Evolutionary conservation across 2,888 invertebrate species (phyloP).

Genomic region (Leptogaster cylindrica): DNA sequence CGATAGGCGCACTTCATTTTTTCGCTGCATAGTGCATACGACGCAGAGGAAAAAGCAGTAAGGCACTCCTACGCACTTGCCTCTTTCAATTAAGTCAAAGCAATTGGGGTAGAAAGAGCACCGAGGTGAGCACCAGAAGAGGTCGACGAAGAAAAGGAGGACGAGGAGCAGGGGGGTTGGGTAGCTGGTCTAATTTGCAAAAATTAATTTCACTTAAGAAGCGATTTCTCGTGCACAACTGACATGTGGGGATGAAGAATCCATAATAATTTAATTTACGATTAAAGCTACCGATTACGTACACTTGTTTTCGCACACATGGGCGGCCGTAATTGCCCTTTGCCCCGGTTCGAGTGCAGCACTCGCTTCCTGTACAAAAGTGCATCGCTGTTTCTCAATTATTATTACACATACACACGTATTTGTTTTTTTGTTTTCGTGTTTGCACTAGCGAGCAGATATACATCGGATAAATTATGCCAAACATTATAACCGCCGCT

Average conservation of each 20-base stretch:
- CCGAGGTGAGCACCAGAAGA: too few relatives aligned
- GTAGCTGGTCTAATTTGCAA: slow-evolving; percentile 27
- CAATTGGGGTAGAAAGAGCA: slow-evolving; percentile 6
- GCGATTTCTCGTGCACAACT: slow-evolving; percentile 8
- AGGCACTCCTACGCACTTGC: slow-evolving; percentile 32
- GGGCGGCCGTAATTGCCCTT: not conserved
- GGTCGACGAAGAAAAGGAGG: too few relatives aligned
- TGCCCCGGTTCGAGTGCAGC: not conserved
- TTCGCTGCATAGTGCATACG: not conserved
- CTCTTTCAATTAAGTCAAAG: slow-evolving; percentile 31
- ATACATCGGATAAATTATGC: slow-evolving; percentile 14
- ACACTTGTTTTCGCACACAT: slow-evolving; percentile 32
- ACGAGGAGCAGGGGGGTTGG: too few relatives aligned
- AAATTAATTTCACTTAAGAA: slow-evolving; percentile 36
- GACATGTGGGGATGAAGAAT: not conserved
- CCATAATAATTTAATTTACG: slow-evolving; percentile 33
- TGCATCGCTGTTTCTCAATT: too few relatives aligned
- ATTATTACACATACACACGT: not conserved
- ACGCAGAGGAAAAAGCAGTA: not conserved
- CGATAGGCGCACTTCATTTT: slow-evolving; percentile 3
- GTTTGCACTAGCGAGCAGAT: not conserved
- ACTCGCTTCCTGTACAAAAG: not conserved
- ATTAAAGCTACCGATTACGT: slow-evolving; percentile 17
- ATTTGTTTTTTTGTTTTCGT: slow-evolving; percentile 8
- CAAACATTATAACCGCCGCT: slow-evolving; percentile 16